These are phyloP conservation scores for Drosophila monieri DNA, from an alignment of 2,888 invertebrate genomes.

Conservation along the genomic window DNA sequence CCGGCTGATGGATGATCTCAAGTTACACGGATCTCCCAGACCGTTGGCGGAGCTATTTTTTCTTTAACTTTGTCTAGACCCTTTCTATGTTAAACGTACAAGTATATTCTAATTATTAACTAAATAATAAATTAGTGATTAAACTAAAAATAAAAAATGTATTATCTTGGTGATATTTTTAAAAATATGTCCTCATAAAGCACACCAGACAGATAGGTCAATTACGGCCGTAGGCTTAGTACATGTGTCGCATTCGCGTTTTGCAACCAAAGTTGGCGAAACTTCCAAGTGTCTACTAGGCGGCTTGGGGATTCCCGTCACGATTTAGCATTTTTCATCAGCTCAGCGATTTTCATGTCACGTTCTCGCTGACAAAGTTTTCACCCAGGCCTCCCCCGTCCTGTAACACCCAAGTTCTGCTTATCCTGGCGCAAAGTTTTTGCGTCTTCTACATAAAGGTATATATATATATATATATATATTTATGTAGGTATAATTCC, in stretches of 20 bases:
- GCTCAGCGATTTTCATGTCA: slow-evolving; percentile 81
- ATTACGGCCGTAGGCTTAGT: slow-evolving; percentile 23
- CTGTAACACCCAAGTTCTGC: slow-evolving; percentile 51
- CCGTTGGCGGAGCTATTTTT: neutral
- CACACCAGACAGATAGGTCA: slow-evolving; percentile 4
- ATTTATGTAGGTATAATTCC: slow-evolving; percentile 28
- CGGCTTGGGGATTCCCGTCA: slow-evolving; percentile 74
- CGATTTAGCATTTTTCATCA: slow-evolving; percentile 82
- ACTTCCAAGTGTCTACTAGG: slow-evolving; percentile 20
- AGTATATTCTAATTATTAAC: neutral
- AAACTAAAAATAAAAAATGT: neutral
- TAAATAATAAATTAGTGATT: too few relatives aligned
- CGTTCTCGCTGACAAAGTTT: slow-evolving; percentile 80
- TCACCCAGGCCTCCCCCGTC: slow-evolving; percentile 13
- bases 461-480: slow-evolving; percentile 1
- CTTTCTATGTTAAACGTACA: neutral
- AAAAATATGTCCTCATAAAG: neutral
- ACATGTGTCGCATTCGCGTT: slow-evolving; percentile 27
- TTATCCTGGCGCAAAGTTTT: slow-evolving; percentile 45
- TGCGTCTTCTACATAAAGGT: slow-evolving; percentile 33
- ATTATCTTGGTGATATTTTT: neutral
- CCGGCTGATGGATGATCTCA: slow-evolving; percentile 15
- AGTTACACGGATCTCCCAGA: slow-evolving; percentile 33
- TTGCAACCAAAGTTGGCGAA: slow-evolving; percentile 42
- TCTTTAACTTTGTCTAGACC: neutral